Conservation (phyloP, 1,140 invertebrate genomes). For the Pseudoatta argentina region DNA sequence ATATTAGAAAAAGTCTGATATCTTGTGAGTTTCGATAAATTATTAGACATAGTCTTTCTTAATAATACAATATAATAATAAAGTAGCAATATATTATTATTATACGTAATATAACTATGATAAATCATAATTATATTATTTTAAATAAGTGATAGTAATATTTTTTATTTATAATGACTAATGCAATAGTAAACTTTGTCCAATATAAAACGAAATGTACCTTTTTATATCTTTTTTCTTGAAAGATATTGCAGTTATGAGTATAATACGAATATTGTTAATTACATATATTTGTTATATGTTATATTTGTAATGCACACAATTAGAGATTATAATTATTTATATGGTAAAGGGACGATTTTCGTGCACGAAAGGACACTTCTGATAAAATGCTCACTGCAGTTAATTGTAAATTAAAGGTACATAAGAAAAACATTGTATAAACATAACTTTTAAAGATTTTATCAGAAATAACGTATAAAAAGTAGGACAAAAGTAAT, state of each 20-base stretch:
- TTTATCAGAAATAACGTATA: no score
- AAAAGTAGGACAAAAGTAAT: no score
- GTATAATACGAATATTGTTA: not conserved
- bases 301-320: not conserved
- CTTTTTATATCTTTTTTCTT: no score
- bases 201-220: no score
- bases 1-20: not conserved
- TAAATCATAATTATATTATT: not conserved
- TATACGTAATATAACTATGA: not conserved
- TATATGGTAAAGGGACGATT: no score
- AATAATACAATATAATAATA: slow-evolving; percentile 5
- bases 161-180: not conserved
- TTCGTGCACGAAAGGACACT: no score
- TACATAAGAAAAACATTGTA: no score
- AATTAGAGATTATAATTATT: no score
- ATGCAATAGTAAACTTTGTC: no score
- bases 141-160: not conserved
- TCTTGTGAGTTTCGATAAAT: not conserved
- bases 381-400: no score
- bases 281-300: not conserved
- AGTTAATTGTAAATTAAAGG: no score
- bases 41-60: not conserved
- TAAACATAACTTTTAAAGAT: no score
- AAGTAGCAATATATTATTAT: not conserved
- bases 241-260: not conserved